Evolutionary conservation across 2,888 invertebrate species (phyloP).

Genomic region (Clusia tigrina): DNA sequence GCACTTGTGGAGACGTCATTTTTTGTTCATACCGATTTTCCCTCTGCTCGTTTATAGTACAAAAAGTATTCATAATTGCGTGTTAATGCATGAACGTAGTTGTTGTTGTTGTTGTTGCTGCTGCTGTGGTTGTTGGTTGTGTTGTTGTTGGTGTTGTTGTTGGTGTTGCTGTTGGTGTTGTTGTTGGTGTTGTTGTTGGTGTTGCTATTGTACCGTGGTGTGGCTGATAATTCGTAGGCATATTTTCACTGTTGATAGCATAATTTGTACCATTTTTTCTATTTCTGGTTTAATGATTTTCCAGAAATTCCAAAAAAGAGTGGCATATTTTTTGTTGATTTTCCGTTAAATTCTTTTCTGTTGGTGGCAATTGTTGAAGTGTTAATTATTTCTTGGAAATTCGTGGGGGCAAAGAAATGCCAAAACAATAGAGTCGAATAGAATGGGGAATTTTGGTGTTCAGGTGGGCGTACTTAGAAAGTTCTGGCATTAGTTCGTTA

Average conservation of each 20-base stretch:
- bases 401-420: too few species aligned
- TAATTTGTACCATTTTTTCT: slow-evolving; percentile 1
- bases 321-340: neutral
- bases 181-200: slow-evolving; percentile 11
- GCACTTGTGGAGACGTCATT: slow-evolving; percentile 35
- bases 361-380: neutral
- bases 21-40: slow-evolving; percentile 10
- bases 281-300: slow-evolving; percentile 1
- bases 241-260: neutral
- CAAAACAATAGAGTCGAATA: too few species aligned
- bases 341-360: neutral
- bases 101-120: slow-evolving; percentile 46
- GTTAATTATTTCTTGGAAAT: slow-evolving; percentile 7
- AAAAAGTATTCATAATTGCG: slow-evolving; percentile 30
- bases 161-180: slow-evolving; percentile 55
- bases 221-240: slow-evolving; percentile 7
- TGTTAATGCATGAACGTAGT: slow-evolving; percentile 54
- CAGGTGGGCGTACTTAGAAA: too few species aligned
- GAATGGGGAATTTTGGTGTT: too few species aligned
- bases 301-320: neutral
- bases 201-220: too few species aligned
- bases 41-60: neutral
- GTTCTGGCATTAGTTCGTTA: too few species aligned
- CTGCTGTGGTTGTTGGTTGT: too few species aligned
- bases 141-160: slow-evolving; percentile 15